Base-by-base conservation (phyloP, 2,797 vertebrate species). In the Sebastolobus alascanus region DNA sequence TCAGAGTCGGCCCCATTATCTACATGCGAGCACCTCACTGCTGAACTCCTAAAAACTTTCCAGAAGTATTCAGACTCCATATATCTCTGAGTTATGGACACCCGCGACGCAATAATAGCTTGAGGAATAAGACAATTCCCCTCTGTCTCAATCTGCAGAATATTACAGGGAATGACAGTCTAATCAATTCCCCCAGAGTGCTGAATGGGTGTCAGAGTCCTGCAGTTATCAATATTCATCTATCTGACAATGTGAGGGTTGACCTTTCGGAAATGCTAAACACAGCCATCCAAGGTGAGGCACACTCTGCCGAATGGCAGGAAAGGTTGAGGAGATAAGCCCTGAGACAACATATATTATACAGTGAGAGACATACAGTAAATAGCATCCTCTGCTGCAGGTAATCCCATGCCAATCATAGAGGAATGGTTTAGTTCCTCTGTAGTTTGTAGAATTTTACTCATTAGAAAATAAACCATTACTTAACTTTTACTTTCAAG, bases 181-280 rank as follows among this genome's bases (percentile, higher is more conserved):
- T 90, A 94, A 95, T 95, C 94, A 93, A 94, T 94, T 94, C 90
- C 91, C 85, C 79, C 77, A 78, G 71, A 91, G 90, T 73, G 79
- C 87, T 86, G 90, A 94, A 93, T 91, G 92, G 87, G 90, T 94
- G 92, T 93, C 93, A 93, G 87, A 91, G 92, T 91, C 92, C 92
- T 91, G 91, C 94, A 93, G 93, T 94, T 96, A 95, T 95, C 93
- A 91, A 94, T 94, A 94, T 94, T 94, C 92, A 94, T 95, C 94
- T 90, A 90, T 90, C 92, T 92, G 92, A 94, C 91, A 95, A 94
- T 93, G 92, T 91, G 93, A 92, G 90, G 87, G 88, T 86, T 95
- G 94, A 95, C 94, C 92, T 95, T 96, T 96, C 6, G 68, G 88
- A 95, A 96, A 96, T 96, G 95, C 94, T 95, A 95, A 96, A 95